Conservation (phyloP, 2,113 vertebrate genomes). For the Sceloporus tristichus region DNA sequence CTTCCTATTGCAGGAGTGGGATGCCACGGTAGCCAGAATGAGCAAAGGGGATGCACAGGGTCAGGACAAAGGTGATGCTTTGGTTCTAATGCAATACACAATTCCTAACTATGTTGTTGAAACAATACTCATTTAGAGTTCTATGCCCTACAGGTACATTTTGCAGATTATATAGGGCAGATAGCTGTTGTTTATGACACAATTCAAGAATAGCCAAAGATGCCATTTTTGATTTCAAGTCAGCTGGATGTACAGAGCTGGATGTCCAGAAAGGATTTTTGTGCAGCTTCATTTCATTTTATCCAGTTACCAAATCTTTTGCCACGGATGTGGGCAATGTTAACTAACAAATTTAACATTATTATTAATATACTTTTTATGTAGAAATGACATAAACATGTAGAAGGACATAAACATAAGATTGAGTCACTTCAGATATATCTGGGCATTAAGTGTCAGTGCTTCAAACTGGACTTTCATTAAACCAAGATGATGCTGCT, state of each 20-base stretch:
- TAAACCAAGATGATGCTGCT: neutral
- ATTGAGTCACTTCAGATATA: neutral
- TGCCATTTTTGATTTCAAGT: neutral
- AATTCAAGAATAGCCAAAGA: constrained; percentile 7
- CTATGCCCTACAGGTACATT: neutral
- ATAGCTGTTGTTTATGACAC: neutral
- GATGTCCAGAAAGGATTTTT: neutral
- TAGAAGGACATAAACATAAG: neutral
- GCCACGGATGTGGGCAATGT: neutral
- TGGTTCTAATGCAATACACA: neutral
- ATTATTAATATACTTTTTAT: neutral
- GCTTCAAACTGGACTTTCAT: constrained; percentile 4
- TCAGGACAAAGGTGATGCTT: constrained; percentile 16
- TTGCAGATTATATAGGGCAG: neutral
- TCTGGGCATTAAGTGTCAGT: neutral
- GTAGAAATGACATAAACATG: neutral
- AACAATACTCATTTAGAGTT: constrained; percentile 12
- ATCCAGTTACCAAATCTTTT: neutral
- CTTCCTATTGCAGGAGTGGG: neutral
- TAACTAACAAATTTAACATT: neutral
- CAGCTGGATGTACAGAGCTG: no score
- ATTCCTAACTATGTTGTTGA: neutral
- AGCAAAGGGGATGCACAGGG: neutral
- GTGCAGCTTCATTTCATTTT: neutral
- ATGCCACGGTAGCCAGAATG: neutral